Conservation (phyloP, 2,797 vertebrate species). For the Pangasius larnaudii region DNA sequence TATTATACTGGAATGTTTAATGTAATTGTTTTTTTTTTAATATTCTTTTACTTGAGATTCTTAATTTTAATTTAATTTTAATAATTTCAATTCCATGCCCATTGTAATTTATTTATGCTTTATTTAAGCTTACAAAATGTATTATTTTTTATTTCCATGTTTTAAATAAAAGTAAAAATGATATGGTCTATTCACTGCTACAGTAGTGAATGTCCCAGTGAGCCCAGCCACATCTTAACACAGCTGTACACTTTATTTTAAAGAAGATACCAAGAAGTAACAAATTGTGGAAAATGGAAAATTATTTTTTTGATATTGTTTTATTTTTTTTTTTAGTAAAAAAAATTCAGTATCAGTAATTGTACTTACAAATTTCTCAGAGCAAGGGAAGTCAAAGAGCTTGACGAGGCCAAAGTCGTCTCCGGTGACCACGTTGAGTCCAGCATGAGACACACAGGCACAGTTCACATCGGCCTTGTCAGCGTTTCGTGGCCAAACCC, state of each 20-base stretch:
- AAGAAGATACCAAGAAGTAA: not conserved
- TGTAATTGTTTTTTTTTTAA: not conserved
- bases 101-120: not conserved
- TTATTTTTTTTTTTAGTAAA: not conserved
- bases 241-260: not conserved
- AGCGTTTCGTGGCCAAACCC: slow-evolving; percentile 91
- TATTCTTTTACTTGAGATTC: not conserved
- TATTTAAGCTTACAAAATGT: not conserved
- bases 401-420: slow-evolving; percentile 96
- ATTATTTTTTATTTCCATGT: not conserved
- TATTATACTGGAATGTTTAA: not conserved
- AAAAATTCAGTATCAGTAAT: not conserved
- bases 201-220: not conserved
- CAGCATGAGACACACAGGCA: slow-evolving; percentile 89
- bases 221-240: not conserved
- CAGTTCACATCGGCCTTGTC: slow-evolving; percentile 95
- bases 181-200: not conserved
- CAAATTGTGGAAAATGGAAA: not conserved
- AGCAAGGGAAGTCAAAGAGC: slow-evolving; percentile 94
- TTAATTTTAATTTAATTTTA: not conserved
- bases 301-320: no score
- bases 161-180: not conserved
- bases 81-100: not conserved
- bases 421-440: slow-evolving; percentile 88
- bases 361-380: slow-evolving; percentile 90